Conservation (phyloP, 2,797 vertebrate species). For the Premnoplex brunnescens region DNA sequence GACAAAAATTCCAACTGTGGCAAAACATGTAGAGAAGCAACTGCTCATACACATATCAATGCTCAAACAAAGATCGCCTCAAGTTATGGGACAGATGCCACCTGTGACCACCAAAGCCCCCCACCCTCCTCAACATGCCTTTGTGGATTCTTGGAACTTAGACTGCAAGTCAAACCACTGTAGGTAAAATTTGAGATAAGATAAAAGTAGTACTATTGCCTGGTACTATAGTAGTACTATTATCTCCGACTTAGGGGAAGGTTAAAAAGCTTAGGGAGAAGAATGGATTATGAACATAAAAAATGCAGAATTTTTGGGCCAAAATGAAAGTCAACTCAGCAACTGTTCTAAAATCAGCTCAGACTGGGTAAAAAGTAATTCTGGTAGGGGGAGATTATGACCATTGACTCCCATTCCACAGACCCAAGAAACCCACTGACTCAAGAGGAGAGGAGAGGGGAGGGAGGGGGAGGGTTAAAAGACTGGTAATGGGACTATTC, state of each 20-base stretch:
- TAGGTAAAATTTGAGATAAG: background rate
- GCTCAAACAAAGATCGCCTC: background rate
- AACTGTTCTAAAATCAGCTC: background rate
- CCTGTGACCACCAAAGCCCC: background rate
- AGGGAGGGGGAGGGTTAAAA: background rate
- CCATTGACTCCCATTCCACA: background rate
- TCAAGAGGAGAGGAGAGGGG: background rate
- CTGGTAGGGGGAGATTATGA: background rate
- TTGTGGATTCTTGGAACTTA: too few relatives aligned
- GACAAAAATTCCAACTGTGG: background rate
- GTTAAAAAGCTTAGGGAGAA: background rate
- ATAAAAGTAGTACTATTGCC: background rate
- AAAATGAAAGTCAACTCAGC: background rate
- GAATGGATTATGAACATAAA: background rate
- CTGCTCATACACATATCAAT: background rate
- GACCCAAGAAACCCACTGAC: background rate
- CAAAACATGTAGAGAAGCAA: background rate
- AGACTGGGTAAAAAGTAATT: background rate
- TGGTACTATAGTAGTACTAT: too few relatives aligned
- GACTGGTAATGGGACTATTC: background rate
- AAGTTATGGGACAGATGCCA: too few relatives aligned
- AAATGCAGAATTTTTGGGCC: background rate
- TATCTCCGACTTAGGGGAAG: background rate
- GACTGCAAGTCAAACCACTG: background rate
- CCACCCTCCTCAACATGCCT: background rate